Evolutionary conservation across 2,113 vertebrate species (phyloP).

Genomic region (Crypturellus undulatus): DNA sequence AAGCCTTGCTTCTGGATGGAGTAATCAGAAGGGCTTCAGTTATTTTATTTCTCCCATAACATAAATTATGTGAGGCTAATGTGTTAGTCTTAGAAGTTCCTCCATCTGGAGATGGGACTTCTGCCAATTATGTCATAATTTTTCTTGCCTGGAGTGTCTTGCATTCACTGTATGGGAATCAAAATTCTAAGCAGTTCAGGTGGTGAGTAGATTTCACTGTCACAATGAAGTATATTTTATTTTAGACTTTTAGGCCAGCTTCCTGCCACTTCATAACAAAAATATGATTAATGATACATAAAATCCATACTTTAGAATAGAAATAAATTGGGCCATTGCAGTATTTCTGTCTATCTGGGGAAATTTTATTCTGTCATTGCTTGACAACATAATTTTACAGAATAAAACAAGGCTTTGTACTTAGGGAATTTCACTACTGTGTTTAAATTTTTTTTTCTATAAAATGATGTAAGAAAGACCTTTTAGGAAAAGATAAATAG

Average conservation of each 20-base stretch:
- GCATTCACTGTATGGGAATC: conserved; percentile 28
- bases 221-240: conserved; percentile 34
- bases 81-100: conserved; percentile 57
- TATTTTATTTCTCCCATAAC: conserved; percentile 54
- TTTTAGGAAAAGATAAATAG: conserved; percentile 32
- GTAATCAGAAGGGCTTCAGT: conserved; percentile 18
- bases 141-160: conserved; percentile 63
- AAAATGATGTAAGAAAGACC: not conserved
- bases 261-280: conserved; percentile 44
- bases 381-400: conserved; percentile 49
- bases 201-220: conserved; percentile 40
- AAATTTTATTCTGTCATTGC: conserved; percentile 45
- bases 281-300: conserved; percentile 27
- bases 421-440: not conserved
- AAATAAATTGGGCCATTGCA: conserved; percentile 31
- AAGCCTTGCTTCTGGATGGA: conserved; percentile 50
- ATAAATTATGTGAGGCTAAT: conserved; percentile 54
- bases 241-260: conserved; percentile 56
- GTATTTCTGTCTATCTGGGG: not conserved
- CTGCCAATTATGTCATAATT: conserved; percentile 65
- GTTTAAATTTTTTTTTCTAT: not conserved
- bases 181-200: conserved; percentile 52
- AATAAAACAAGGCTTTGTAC: conserved; percentile 12
- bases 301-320: conserved; percentile 39
- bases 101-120: conserved; percentile 69